These are phyloP conservation scores for Elephas maximus DNA, from an alignment of 2,113 vertebrate genomes.

Conservation along the genomic window DNA sequence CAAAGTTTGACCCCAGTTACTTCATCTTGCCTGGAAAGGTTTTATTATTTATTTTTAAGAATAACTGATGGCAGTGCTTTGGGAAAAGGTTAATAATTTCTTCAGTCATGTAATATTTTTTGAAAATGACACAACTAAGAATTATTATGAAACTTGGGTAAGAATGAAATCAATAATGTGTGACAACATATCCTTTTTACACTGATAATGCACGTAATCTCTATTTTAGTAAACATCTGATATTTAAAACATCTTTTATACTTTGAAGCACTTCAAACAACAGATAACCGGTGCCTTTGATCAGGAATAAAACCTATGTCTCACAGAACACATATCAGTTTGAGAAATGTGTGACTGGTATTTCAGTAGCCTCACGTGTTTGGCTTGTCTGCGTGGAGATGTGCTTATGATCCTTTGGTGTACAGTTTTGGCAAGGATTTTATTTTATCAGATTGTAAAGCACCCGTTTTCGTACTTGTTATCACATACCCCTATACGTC, in stretches of 20 bases:
- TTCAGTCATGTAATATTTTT: neutral
- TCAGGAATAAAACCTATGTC: neutral
- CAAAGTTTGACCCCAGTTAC: neutral
- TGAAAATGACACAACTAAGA: neutral
- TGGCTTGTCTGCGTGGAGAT: neutral
- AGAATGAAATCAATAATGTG: neutral
- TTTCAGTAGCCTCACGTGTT: neutral
- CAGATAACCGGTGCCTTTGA: neutral
- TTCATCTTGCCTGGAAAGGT: neutral
- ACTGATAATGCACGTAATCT: neutral
- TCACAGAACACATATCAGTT: neutral
- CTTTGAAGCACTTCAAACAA: neutral
- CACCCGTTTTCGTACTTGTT: slow-evolving; percentile 32
- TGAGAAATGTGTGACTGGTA: neutral
- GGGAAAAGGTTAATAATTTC: neutral
- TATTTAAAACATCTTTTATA: neutral
- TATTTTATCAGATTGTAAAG: neutral
- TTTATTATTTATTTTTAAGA: too few species aligned
- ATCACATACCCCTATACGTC: neutral
- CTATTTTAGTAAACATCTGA: neutral
- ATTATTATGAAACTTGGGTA: neutral
- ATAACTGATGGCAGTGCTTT: neutral
- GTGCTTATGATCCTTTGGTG: slow-evolving; percentile 21
- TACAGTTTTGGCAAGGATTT: neutral
- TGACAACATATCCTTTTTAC: neutral